Conservation (phyloP, 2,797 vertebrate species). For the Nasua narica region DNA sequence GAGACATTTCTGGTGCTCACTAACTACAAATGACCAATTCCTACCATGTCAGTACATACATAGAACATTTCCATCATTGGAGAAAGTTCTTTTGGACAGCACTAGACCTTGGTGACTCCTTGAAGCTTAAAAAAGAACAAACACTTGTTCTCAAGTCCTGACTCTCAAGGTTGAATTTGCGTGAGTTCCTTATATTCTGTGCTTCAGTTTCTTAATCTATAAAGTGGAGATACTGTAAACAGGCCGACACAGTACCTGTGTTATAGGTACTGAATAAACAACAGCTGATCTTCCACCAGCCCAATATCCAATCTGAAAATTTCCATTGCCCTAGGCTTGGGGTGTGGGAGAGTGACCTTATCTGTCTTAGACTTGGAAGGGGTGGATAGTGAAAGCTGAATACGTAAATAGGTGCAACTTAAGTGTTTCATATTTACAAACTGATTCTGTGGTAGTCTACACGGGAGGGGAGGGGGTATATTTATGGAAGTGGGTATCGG, state of each 20-base stretch:
- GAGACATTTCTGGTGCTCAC: neutral
- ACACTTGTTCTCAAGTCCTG: neutral
- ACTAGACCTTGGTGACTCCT: neutral
- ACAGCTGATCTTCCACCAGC: neutral
- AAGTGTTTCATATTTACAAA: neutral
- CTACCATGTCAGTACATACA: neutral
- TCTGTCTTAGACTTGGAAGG: neutral
- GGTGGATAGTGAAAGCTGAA: neutral
- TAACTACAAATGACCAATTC: neutral
- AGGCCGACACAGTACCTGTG: neutral
- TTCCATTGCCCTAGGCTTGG: neutral
- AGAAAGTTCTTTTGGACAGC: neutral
- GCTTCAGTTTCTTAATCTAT: neutral
- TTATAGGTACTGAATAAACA: neutral
- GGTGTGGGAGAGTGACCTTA: neutral
- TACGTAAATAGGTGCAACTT: neutral
- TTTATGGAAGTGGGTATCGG: neutral
- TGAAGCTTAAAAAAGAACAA: neutral
- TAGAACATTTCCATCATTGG: neutral
- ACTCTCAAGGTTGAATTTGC: neutral
- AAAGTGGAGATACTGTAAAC: neutral
- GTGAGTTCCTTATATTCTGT: neutral
- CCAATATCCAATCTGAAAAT: neutral
- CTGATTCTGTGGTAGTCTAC: neutral
- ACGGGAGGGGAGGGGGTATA: accelerated